Base-by-base conservation (phyloP, 2,797 vertebrate genomes). In the Microtus obscurus region DNA sequence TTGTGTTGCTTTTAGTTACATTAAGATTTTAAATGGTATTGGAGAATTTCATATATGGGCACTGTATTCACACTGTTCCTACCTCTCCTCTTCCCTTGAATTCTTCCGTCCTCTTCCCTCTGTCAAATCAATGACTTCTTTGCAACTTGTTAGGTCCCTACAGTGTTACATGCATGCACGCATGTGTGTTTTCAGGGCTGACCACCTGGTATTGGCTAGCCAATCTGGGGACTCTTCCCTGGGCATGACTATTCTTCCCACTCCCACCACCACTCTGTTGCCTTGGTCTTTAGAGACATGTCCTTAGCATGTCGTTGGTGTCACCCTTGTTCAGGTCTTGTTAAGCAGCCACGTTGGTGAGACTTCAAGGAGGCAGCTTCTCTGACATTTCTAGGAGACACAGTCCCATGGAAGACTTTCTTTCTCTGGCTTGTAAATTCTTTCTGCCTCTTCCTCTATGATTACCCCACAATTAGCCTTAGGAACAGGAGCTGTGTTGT, bases 1-100 rank as follows among this genome's bases (percentile, higher is more conserved):
- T 92, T 34, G 23, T 77, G 4, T 89, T 95, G 5, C 89, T 95
- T 93, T 67, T 94, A 43, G 14, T 11, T 69, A 23, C 0, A 63
- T 71, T 89, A 79, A 34, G 65, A 43, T 73, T 96, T 95, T 65
- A 65, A 48, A 91, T 34, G 13, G 6, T 45, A 6, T 65, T 65
- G 65, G 40, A 65, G 40, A 65, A 34, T 65, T 65, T 65, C 29
- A 83, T 65, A 83, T 19, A 45, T 0, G 5, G 63, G 80, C 12
- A 45, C 13, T 83, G 40, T 63, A 34, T 21, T 45, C 8, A 65
- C 27, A 21, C 40, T 21, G 40, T 65, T 23, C 16, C 27, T 19
- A 8, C 61, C 2, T 65, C 10, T 34, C 29, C 25, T 17, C 5
- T 65, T 65, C 31, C 40, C 27, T 65, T 0, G 9, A 19, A 65